A percentile compares a stretch with the other conserved stretches of the same genome.
phyloP scores from a whole-genome alignment of 2,113 vertebrate genomes.

The Nestor notabilis region DNA sequence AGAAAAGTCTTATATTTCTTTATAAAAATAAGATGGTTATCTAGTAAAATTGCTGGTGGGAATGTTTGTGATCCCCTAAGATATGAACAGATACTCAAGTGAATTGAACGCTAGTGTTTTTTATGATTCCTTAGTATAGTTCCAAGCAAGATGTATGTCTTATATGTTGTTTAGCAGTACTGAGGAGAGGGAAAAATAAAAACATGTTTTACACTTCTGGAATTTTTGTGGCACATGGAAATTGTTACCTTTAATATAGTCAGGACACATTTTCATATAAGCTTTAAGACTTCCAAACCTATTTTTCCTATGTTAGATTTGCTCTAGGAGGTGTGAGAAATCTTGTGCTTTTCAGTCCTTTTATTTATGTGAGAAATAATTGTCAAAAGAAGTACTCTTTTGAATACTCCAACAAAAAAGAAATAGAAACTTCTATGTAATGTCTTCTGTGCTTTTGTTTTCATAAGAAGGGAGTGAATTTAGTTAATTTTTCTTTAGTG shows the following conservation, averaged over 20 bases:
- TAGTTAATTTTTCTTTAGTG: neutral
- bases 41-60: neutral
- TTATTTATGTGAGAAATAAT: neutral
- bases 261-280: neutral
- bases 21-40: neutral
- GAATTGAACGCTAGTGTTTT: neutral
- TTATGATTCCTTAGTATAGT: neutral
- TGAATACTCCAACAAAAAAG: neutral
- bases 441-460: neutral
- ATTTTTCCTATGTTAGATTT: neutral
- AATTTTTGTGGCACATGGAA: neutral
- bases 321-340: neutral
- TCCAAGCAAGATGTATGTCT: neutral
- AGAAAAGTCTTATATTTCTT: neutral
- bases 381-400: neutral
- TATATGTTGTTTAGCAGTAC: neutral
- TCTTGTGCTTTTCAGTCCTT: neutral
- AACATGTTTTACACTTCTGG: neutral
- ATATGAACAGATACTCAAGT: neutral
- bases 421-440: neutral
- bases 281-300: neutral
- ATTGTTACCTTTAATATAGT: neutral
- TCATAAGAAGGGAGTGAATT: neutral
- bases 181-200: neutral
- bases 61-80: neutral